Evolutionary conservation across 1,140 invertebrate genomes (phyloP).

Genomic region (Dryas iulia): DNA sequence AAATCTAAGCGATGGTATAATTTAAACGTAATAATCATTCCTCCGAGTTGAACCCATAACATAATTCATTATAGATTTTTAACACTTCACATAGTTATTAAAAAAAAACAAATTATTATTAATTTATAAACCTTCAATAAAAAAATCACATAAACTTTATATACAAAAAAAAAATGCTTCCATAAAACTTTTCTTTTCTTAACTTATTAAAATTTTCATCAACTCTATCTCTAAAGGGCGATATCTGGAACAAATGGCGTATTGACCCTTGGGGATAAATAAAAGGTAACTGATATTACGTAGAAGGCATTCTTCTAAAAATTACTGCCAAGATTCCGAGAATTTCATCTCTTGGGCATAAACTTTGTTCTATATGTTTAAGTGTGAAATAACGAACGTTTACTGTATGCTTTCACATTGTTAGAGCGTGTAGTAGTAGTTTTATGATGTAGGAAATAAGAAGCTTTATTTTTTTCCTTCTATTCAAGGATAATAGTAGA

Average conservation of each 20-base stretch:
- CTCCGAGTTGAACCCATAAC: no score
- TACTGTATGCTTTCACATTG: conserved; percentile 1
- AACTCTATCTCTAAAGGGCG: background rate
- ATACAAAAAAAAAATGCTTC: background rate
- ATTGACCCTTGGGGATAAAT: conserved; percentile 12
- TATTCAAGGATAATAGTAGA: background rate
- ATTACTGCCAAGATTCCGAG: conserved; percentile 15
- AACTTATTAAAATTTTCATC: conserved; percentile 1
- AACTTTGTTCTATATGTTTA: conserved; percentile 13
- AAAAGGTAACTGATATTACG: conserved; percentile 23
- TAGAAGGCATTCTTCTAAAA: conserved; percentile 4
- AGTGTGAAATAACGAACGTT: conserved; percentile 15
- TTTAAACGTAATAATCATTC: no score
- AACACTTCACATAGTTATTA: no score
- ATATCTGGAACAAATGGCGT: background rate
- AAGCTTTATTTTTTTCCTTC: background rate
- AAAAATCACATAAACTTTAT: background rate
- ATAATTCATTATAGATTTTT: no score
- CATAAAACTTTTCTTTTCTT: background rate
- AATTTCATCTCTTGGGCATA: conserved; percentile 13
- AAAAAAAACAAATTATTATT: no score
- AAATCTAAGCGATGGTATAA: no score
- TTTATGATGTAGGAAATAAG: background rate
- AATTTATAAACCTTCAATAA: background rate
- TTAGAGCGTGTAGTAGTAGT: background rate